A percentile compares a stretch with the other conserved stretches of the same genome.
Conservation (phyloP, 2,797 vertebrate genomes). For the Pogoniulus pusillus region DNA sequence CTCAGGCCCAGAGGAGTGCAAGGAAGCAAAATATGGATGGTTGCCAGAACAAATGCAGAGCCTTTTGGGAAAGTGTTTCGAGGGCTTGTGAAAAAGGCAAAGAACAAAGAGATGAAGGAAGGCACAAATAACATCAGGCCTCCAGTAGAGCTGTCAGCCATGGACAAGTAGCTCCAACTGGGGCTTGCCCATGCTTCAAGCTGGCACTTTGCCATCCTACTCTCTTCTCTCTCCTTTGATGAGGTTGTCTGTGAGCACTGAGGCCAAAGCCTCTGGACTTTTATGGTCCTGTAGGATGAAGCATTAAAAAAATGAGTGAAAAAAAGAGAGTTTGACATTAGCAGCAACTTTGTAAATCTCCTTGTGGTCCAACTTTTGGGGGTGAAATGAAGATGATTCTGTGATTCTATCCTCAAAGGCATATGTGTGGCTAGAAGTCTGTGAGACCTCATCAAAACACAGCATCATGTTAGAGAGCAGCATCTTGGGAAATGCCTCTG, state of each 20-base stretch:
- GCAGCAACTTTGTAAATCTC: not conserved
- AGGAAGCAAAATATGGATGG: conserved; percentile 33
- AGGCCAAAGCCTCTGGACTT: not conserved
- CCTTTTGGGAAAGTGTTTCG: not conserved
- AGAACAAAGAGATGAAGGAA: not conserved
- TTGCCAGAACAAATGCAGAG: conserved; percentile 57
- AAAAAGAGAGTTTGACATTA: not conserved
- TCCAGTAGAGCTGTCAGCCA: not conserved
- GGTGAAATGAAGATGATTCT: not conserved
- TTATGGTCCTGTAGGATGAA: not conserved
- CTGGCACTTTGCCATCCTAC: fast-evolving
- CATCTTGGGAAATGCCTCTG: not conserved
- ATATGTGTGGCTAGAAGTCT: not conserved
- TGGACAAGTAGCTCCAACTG: not conserved
- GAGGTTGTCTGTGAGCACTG: not conserved
- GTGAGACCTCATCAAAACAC: not conserved
- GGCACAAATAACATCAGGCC: not conserved
- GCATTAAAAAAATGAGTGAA: not conserved
- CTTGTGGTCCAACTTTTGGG: not conserved
- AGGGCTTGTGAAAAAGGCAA: not conserved
- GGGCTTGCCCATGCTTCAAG: not conserved
- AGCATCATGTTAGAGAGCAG: not conserved
- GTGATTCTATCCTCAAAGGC: not conserved
- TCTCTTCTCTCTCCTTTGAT: not conserved
- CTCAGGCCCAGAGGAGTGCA: not conserved